Conservation (phyloP, 1,140 invertebrate genomes). For the Drosophila orosa region DNA sequence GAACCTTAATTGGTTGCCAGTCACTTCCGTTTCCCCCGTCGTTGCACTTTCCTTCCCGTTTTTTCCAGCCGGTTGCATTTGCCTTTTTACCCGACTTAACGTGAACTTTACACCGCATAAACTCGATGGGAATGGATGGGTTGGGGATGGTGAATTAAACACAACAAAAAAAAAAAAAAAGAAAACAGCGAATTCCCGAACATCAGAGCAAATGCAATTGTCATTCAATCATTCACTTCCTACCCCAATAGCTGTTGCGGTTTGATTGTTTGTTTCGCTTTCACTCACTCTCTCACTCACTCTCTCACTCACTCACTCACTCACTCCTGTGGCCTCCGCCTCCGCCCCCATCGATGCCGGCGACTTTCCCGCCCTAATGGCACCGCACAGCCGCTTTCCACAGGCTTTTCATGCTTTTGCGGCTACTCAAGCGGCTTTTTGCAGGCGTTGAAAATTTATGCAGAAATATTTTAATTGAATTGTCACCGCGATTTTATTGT, state of each 20-base stretch:
- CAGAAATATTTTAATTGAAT: conserved; percentile 82
- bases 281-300: background rate
- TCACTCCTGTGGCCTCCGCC: background rate
- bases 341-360: background rate
- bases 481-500: conserved; percentile 75
- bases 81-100: background rate
- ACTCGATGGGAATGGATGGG: no score
- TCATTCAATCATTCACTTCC: conserved; percentile 60
- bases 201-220: conserved; percentile 51
- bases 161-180: background rate
- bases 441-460: conserved; percentile 68
- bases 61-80: conserved; percentile 13
- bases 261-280: conserved; percentile 39
- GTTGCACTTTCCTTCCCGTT: conserved; percentile 9
- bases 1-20: conserved; percentile 36
- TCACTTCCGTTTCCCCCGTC: conserved; percentile 8
- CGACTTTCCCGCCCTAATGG: conserved; percentile 6
- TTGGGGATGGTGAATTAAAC: no score
- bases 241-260: conserved; percentile 34
- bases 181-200: conserved; percentile 17
- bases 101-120: conserved; percentile 31
- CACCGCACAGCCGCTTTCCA: background rate
- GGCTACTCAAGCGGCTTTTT: conserved; percentile 73
- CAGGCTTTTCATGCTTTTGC: conserved; percentile 59
- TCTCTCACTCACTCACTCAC: background rate